These are phyloP conservation scores for Choloepus hoffmanni DNA, from an alignment of 2,113 vertebrate species.

Conservation along the genomic window DNA sequence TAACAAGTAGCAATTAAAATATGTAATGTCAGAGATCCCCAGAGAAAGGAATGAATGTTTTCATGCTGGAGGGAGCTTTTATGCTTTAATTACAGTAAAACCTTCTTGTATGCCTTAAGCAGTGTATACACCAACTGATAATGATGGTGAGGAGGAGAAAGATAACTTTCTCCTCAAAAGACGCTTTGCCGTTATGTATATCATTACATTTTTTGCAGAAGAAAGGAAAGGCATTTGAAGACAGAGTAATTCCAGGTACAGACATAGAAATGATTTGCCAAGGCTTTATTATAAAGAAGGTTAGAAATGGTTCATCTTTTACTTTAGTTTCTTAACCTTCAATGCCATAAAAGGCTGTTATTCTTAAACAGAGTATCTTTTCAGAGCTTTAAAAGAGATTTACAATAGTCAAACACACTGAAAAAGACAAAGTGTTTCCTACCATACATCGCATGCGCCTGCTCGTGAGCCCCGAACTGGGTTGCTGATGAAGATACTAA, in stretches of 20 bases:
- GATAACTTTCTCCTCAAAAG: neutral
- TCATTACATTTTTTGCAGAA: neutral
- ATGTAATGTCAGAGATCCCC: neutral
- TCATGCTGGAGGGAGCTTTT: neutral
- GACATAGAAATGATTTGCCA: conserved; percentile 11
- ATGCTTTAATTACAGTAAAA: neutral
- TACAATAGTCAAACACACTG: conserved; percentile 77
- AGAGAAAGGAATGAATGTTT: neutral
- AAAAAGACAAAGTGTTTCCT: conserved; percentile 87
- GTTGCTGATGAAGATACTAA: conserved; percentile 95
- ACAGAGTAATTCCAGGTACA: conserved; percentile 5
- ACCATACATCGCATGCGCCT: conserved; percentile 99
- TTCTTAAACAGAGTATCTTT: conserved; percentile 43
- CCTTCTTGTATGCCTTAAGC: neutral
- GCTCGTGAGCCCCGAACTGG: conserved; percentile 95
- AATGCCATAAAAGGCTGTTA: conserved; percentile 3
- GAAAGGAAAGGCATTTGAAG: neutral
- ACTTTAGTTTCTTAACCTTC: conserved; percentile 34
- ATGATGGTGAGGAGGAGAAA: neutral
- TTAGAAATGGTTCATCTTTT: conserved; percentile 38
- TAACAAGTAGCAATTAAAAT: conserved; percentile 15
- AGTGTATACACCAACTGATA: neutral
- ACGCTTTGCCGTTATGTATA: neutral
- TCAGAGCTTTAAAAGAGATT: conserved; percentile 70
- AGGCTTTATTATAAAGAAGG: neutral